Base-by-base conservation (phyloP, 1,140 invertebrate species). In the Aporrectodea caliginosa region DNA sequence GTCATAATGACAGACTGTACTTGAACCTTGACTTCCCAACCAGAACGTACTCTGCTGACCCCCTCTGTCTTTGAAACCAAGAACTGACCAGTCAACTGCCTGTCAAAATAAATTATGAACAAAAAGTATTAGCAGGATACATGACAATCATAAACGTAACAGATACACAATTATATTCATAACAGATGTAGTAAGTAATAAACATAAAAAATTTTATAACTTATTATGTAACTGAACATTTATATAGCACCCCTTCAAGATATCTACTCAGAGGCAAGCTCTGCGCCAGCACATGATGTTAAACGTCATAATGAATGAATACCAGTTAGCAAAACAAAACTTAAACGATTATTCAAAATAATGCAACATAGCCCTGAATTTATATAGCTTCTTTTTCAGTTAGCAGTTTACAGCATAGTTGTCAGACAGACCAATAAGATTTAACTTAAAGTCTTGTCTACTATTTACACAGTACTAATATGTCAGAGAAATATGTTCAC, bases 1-100 rank as follows among this genome's bases (percentile, higher is more conserved):
- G 87, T 98, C 96, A 86, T 93, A 92, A 89, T 98, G 96, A 81
- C 95, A 96, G 34, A 95, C 94, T 0, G 97, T 98, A 86, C 97
- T 94, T 32, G 95, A 92, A 16, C 94, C 94, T 85, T 90, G 89
- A 81, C 92, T 94, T 32, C 96, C 95, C 78, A 98, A 91, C 96
- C 96, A 98, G 16, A 97, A 89, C 43, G 94, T 95, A 73, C 92
- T 94, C 76, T 95, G 91, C 71, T 89, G 82, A 12, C 91, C 91
- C 80, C 91, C 90, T 80, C 91, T 90, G 68, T 92, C 91, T 58
- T 89, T 84, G 86, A 94, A 93, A 1, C 94, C 95, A 88, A 96
- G 92, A 33, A 88, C 84, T 76, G 89, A 87, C 94, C 94, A 97
- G 81, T 91, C 89, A 29, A 95, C 89, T 82, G 89, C 87, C 92